Base-by-base conservation (phyloP, 2,797 vertebrate genomes). In the Pteropus rufus region DNA sequence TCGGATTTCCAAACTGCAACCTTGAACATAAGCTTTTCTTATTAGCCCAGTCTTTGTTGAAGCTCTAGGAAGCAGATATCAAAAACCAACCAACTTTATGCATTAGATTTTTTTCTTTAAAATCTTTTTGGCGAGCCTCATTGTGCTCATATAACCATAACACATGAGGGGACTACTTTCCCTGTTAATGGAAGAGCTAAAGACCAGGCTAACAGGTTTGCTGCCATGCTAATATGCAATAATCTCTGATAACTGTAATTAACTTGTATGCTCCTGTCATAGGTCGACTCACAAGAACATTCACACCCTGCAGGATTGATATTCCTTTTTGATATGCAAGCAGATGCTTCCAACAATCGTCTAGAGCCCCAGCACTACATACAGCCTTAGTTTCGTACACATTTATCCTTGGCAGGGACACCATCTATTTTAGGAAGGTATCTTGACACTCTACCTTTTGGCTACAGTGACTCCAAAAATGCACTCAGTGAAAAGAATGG, bases 221-320 rank as follows among this genome's bases (percentile, higher is more conserved):
- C 62, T 94, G 65, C 89, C 12, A 1, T 58, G 84, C 82, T 95
- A 86, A 91, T 96, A 77, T 24, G 69, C 88, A 93, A 89, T 93
- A 95, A 95, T 94, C 96, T 90, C 85, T 81, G 89, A 97, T 89
- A 97, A 91, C 95, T 96, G 73, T 96, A 97, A 98, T 97, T 91
- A 97, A 91, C 95, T 96, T 62, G 73, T 93, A 69, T 64, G 83
- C 26, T 95, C 81, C 86, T 64, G 85, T 93, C 91, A 69, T 12
- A 79, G 84, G 90, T 81, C 93, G 94, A 92, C 88, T 95, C 94
- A 82, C 91, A 76, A 88, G 88, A 89, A 92, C 46, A 60, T 88
- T 90, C 69, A 79, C 89, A 89, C 67, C 65, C 93, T 62, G 70
- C 41, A 73, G 85, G 93, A 97, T 26, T 93, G 91, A 67, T 96